phyloP scores from a whole-genome alignment of 2,113 vertebrate species.

The Sula dactylatra region DNA sequence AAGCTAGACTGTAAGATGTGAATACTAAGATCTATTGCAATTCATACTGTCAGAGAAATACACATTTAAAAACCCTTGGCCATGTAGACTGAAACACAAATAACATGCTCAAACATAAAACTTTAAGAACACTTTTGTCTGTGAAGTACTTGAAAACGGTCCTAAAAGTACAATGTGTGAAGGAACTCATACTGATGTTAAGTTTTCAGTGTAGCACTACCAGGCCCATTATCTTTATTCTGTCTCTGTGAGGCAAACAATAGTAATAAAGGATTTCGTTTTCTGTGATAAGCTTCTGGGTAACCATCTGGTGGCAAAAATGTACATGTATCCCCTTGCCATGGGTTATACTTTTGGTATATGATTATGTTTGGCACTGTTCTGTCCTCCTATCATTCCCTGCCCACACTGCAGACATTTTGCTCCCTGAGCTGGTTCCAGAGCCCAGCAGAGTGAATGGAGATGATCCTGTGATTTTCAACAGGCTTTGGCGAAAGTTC shows the following conservation, averaged over 20 bases:
- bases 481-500: neutral
- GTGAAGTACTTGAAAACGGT: neutral
- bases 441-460: neutral
- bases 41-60: slow-evolving; percentile 1
- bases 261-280: neutral
- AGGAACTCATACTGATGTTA: neutral
- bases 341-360: neutral
- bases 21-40: slow-evolving; percentile 25
- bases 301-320: neutral
- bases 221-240: neutral
- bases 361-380: neutral
- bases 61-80: neutral
- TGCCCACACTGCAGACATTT: neutral
- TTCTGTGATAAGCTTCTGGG: neutral
- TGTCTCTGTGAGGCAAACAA: neutral
- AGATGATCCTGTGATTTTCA: neutral
- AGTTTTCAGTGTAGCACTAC: neutral
- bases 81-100: slow-evolving; percentile 8
- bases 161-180: neutral
- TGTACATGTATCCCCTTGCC: neutral
- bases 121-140: neutral
- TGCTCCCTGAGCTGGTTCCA: neutral
- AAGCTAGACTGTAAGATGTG: slow-evolving; percentile 10
- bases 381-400: neutral
- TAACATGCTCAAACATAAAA: neutral